These are phyloP conservation scores for Leptobrachium ailaonicum DNA, from an alignment of 2,113 vertebrate species.

Conservation along the genomic window DNA sequence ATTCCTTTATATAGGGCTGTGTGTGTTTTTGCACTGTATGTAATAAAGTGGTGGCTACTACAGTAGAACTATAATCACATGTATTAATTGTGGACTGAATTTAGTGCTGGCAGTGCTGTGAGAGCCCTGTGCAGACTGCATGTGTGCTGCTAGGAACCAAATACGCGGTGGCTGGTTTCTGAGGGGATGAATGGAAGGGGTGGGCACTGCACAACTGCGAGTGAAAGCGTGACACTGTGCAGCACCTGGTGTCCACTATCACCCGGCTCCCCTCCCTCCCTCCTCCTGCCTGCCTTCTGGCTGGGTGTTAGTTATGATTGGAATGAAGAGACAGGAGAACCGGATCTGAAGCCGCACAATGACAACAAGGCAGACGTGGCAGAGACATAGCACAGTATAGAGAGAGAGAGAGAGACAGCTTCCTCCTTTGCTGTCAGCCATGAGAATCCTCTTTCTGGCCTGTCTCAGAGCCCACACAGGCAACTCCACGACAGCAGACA, in stretches of 20 bases:
- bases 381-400: background rate
- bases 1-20: too few species aligned
- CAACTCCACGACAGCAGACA: constrained; percentile 85
- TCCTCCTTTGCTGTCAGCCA: constrained; percentile 49
- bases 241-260: background rate
- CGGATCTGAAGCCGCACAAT: background rate
- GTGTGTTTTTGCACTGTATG: too few species aligned
- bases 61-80: too few species aligned
- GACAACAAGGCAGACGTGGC: background rate
- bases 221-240: background rate
- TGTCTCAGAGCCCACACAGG: constrained; percentile 80
- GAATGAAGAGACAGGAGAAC: background rate
- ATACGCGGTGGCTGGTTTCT: background rate
- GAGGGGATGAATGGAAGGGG: background rate
- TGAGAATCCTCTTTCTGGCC: constrained; percentile 86
- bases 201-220: background rate
- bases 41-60: too few species aligned
- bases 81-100: too few species aligned
- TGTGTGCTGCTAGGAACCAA: constrained; percentile 6
- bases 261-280: background rate
- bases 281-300: too few species aligned
- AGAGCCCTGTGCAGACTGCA: background rate
- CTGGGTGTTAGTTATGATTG: background rate
- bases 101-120: too few species aligned
- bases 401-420: background rate